Base-by-base conservation (phyloP, 2,113 vertebrate species). In the Stegastes partitus region DNA sequence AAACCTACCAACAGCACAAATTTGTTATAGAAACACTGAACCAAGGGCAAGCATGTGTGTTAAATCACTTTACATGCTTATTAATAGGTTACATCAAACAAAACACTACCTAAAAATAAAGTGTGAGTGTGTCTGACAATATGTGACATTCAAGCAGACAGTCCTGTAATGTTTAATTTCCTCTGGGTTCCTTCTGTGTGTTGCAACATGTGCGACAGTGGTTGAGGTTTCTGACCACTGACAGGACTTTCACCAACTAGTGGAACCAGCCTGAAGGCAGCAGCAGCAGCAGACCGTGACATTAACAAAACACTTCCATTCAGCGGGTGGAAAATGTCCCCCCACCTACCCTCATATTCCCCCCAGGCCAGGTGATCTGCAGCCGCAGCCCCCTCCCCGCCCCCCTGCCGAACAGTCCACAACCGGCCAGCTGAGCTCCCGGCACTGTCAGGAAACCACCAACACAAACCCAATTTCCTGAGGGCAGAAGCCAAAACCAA, bases 391-490 rank as follows among this genome's bases (percentile, higher is more conserved):
- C 22, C 81, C 54, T 23, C 11, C 22, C 59, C 12, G 72, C 69
- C 58, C 22, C 81, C 54, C 26, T 14, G 25, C 59, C 12, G 14
- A 65, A 75, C 69, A 55, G 57, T 66, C 79, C 26, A 12, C 68
- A 68, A 55, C 62, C 66, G 72, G 50, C 67, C 63, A 49, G 72
- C 55, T 37, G 53, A 75, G 81, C 79, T 71, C 76, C 34, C 31
- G 19, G 68, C 74, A 23, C 73, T 55, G 68, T 64, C 79, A 77
- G 85, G 70, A 93, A 93, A 92, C 93, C 91, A 88, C 91, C 83
- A 44, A 89, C 85, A 90, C 80, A 87, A 92, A 84, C 82, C 87
- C 68, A 88, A 34, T 87, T 91, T 92, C 89, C 91, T 90, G 79
- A 86, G 79, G 79, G 78, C n/a, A 79, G 63, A 72, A 72, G 80